phyloP scores from a whole-genome alignment of 1,140 invertebrate genomes.

The Adoxophyes honmai region DNA sequence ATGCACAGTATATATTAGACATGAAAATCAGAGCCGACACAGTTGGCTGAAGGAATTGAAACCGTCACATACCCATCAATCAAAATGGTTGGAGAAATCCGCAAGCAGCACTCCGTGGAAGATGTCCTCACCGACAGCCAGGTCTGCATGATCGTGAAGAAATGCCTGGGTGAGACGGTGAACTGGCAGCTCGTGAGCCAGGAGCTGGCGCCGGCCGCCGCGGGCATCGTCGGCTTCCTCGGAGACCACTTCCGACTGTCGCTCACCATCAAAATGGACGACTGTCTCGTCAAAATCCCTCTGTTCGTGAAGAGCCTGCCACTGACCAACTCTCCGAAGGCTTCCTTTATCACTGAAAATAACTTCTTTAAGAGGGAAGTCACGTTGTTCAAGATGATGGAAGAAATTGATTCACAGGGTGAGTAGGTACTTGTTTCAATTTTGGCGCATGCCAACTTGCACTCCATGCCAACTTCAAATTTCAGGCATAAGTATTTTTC shows the following conservation, averaged over 20 bases:
- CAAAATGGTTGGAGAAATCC: no score
- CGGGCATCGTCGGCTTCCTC: slow-evolving; percentile 50
- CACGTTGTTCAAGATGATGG: slow-evolving; percentile 40
- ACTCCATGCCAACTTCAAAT: not conserved
- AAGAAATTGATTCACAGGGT: slow-evolving; percentile 40
- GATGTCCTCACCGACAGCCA: slow-evolving; percentile 41
- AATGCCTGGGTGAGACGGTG: slow-evolving; percentile 17
- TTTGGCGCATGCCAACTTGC: not conserved
- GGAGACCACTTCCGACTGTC: slow-evolving; percentile 46
- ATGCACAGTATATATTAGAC: no score
- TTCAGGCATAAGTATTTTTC: not conserved
- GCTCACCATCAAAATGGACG: slow-evolving; percentile 27
- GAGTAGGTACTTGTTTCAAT: slow-evolving; percentile 11
- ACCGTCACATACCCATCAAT: no score
- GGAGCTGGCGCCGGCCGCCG: slow-evolving; percentile 30
- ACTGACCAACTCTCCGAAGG: slow-evolving; percentile 43
- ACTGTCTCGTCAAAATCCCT: slow-evolving; percentile 24
- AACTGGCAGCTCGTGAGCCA: slow-evolving; percentile 28
- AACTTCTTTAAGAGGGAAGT: slow-evolving; percentile 44
- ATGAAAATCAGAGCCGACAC: no score
- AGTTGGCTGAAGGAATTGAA: no score
- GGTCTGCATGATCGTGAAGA: slow-evolving; percentile 32
- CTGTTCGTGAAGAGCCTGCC: slow-evolving; percentile 54
- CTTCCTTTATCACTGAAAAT: slow-evolving; percentile 40
- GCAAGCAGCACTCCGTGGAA: slow-evolving; percentile 1